Evolutionary conservation across 2,113 vertebrate genomes (phyloP), one percentile per base, ranked within the genome.

Genomic region (Gila orcuttii): DNA sequence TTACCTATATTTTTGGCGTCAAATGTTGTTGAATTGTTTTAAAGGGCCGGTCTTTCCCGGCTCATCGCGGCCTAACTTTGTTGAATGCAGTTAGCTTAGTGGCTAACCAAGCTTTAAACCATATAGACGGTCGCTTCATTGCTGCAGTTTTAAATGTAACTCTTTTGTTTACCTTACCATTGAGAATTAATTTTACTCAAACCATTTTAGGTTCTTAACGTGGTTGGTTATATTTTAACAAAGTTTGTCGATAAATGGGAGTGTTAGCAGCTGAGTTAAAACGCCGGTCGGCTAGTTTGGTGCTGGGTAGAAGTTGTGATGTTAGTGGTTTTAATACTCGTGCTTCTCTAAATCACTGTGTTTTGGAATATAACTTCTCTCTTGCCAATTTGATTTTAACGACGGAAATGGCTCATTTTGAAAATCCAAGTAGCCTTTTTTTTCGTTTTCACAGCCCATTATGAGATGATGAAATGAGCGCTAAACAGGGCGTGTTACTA

Each of bases 251-350:
- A 17, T 64, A 12, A 81, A 45, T 21, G 15, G n/a, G 12, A 74
- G 23, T 25, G 71, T 52, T 77, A 39, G 59, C 75, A 23, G 28
- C 23, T 19, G 2, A n/a, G 79, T 31, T 66, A 79, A 85, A 83
- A 87, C 31, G 73, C 83, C 85, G 88, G 86, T 81, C 15, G n/a
- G 13, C 59, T 8, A 13, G 78, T 80, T 12, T 64, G n/a, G 6
- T 45, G n/a, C 9, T 10, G 1, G 7, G 2, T 28, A 47, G 25
- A 81, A 81, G 59, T 80, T 80, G 36, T 45, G 36, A 11, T 10
- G 13, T 17, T 60, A 42, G 33, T 59, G 4, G 33, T 39, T 59
- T 79, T 39, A 36, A 23, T 21, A 7, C 19, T 1, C 5, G 1
- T 13, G 1, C 19, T 79, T 0, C 11, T 3, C 1, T 3, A 23